Evolutionary conservation across 1,140 invertebrate species (phyloP), one percentile per base, ranked within the genome.

Genomic region (Achroia grisella): DNA sequence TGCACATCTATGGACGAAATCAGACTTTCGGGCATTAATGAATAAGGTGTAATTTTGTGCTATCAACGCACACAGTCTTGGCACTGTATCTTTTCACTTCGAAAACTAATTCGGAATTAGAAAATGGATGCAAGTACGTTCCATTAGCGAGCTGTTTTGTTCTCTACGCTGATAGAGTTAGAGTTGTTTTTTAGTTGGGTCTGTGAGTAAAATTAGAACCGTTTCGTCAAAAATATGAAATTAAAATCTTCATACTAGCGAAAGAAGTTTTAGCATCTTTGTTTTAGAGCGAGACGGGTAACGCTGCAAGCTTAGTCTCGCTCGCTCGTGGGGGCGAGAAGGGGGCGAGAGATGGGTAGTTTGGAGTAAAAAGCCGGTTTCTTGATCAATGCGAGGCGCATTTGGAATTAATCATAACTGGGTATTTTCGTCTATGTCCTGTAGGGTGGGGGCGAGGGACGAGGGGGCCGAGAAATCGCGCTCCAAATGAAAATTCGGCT

Each of bases 201-300:
- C 8, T 4, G 2, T 30, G 10, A 43, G 39, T 60, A 75, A 82
- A 82, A 82, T 85, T 85, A 82, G 78, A 82, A 71, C 78, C 68
- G 71, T 84, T 82, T 84, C 75, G 68, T 84, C 78, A 84, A 84
- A 84, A 84, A 84, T 84, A 84, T 84, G 80, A 84, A 84, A 84
- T 84, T 84, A 84, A 84, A 84, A 82, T 84, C 80, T 84, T 84
- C 78, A 84, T 84, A 84, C 77, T 82, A 82, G 78, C 78, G 80
- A 84, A 84, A 84, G 80, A 84, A 84, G 78, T 84, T 84, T 84
- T 82, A 84, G 80, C 80, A 84, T 84, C 80, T 84, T 84, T 84
- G 80, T 84, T 84, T 84, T 84, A 84, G 80, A 84, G 68, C 53
- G 80, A 84, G 78, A 84, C 54, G 63, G 69, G 49, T 50, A 64